Base-by-base conservation (phyloP, 1,140 invertebrate genomes). In the Zeugodacus cucurbitae region DNA sequence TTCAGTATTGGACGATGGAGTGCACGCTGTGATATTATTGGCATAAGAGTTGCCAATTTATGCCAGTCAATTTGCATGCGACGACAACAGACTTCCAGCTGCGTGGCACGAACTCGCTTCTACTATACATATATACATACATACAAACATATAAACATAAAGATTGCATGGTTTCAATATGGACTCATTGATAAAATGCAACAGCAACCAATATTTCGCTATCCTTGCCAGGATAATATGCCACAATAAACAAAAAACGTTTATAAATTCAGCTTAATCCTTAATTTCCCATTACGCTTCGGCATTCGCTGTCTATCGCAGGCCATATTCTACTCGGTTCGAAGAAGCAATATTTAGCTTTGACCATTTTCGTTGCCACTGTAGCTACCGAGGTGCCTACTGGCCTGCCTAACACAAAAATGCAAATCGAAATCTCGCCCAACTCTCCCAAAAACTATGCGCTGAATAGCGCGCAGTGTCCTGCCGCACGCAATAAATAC, bases 181-280 rank as follows among this genome's bases (percentile, higher is more conserved):
- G 8, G 29, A 82, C 41, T n/a, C 48, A 20, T 41, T 87, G 85
- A 14, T 26, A 54, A 20, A 54, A 54, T 54, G 57, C 59, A 64
- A 64, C 64, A 41, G 37, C 58, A 86, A 82, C 7, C 44, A 6
- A 7, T 26, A 48, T 82, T 48, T 82, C 74, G 74, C 11, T 82
- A 82, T 54, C 37, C 74, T 82, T 82, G 41, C 41, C 74, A 82
- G 74, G 3, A 44, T 48, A 82, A 82, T 48, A 82, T 78, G 86
- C 59, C 64, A n/a, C 82, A 89, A 86, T 88, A 85, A 89, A 89
- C 58, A 59, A 64, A 88, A 89, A 89, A 91, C 91, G 91, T 91
- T 93, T 92, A 92, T 93, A 93, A 92, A 93, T 93, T 92, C 91
- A 91, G 90, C 90, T 92, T 93, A 93, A 93, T 93, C 92, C 92